Conservation (phyloP, 2,797 vertebrate genomes). For the Halcyon smyrnensis region DNA sequence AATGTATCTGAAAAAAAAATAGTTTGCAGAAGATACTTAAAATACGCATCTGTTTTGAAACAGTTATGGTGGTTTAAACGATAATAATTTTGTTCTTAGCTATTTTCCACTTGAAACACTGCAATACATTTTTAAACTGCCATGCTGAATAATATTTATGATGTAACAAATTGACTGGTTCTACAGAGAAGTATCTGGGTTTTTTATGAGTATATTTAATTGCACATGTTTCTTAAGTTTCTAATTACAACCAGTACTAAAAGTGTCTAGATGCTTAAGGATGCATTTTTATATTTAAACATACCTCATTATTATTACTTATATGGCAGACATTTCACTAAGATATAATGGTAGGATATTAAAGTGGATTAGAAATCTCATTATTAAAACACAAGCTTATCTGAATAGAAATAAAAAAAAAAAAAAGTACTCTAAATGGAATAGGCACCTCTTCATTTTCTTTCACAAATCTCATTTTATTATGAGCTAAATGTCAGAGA, state of each 20-base stretch:
- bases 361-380: conserved; percentile 63
- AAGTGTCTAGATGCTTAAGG: conserved; percentile 59
- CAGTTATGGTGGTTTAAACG: not conserved
- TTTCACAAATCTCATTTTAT: conserved; percentile 66
- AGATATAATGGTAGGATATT: conserved; percentile 65
- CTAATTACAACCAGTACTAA: conserved; percentile 76
- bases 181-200: conserved; percentile 36
- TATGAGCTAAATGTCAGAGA: conserved; percentile 53
- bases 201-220: conserved; percentile 74
- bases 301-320: conserved; percentile 71
- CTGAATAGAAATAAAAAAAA: conserved; percentile 35
- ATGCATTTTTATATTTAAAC: conserved; percentile 67
- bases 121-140: conserved; percentile 45
- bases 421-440: conserved; percentile 18
- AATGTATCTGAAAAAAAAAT: not conserved
- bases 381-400: conserved; percentile 67
- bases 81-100: conserved; percentile 22
- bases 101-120: conserved; percentile 55
- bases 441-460: conserved; percentile 45
- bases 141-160: conserved; percentile 68
- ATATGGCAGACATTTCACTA: conserved; percentile 52
- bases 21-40: not conserved
- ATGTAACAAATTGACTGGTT: conserved; percentile 67
- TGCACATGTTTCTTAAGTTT: conserved; percentile 68
- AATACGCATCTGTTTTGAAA: not conserved